Evolutionary conservation across 2,797 vertebrate species (phyloP), one percentile per base, ranked within the genome.

Genomic region (Craterocephalus amniculus): DNA sequence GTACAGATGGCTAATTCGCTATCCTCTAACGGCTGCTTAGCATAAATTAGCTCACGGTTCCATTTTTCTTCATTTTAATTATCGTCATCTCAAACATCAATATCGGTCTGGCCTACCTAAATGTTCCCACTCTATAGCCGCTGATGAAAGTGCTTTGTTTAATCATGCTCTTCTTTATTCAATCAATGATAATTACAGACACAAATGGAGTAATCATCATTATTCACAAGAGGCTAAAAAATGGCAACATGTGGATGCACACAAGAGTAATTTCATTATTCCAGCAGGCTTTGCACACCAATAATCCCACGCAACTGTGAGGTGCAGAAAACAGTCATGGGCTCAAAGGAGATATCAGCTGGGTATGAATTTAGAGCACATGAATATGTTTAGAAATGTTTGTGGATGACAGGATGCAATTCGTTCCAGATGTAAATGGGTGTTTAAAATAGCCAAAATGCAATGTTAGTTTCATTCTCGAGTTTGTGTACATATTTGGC

Each of bases 121-220:
- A 75, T 63, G 71, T 74, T 81, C 75, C 67, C 67, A 79, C 81
- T 70, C 73, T 27, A 29, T 29, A 58, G 67, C 65, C 72, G 80
- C 74, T 90, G 88, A 92, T 92, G 85, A 88, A 90, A 93, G 89
- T 89, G 90, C 84, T 79, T 72, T 38, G 74, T 84, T 89, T 89
- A 92, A 93, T 92, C 90, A 83, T 78, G 65, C 58, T 70, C 63
- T 66, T 69, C 61, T 78, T 86, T 77, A 76, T 74, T 78, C 67
- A 80, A 67, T 72, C 67, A 13, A 68, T 74, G 69, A 88, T 89
- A 90, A 92, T 92, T 88, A 83, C 83, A 7, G 65, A 72, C 72
- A 73, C 76, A 85, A 88, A 89, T 76, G 66, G 79, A 88, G 84
- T 83, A 83, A 90, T 92, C 85, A 83, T 78, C 81, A 81, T 91